Percentiles rank a stretch among this genome's conserved stretches.
phyloP scores from a whole-genome alignment of 1,140 invertebrate species.

The Papilio polytes region DNA sequence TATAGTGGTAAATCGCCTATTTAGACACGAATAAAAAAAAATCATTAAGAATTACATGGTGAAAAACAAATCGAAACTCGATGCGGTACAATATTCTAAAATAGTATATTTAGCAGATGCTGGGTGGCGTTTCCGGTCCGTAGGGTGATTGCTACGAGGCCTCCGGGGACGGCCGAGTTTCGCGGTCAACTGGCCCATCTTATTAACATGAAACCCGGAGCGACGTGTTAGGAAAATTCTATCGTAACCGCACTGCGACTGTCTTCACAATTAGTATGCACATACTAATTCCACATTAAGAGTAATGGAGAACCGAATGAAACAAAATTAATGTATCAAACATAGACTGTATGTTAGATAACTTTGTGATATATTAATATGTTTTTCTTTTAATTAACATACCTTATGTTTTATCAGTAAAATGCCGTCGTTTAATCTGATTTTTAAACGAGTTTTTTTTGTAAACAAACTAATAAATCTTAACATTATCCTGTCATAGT shows the following conservation, averaged over 20 bases:
- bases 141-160: conserved; percentile 23
- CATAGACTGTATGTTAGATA: neutral
- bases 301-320: conserved; percentile 10
- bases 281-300: conserved; percentile 26
- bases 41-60: neutral
- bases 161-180: conserved; percentile 36
- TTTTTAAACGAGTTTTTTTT: neutral
- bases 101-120: neutral
- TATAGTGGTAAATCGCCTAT: too few species aligned
- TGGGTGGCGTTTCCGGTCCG: conserved; percentile 1
- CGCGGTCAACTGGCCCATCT: conserved; percentile 46
- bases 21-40: neutral
- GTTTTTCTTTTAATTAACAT: neutral
- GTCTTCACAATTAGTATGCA: conserved; percentile 27
- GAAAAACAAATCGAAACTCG: neutral
- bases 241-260: conserved; percentile 34
- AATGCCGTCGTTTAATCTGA: neutral
- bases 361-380: neutral
- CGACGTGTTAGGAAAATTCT: conserved; percentile 45
- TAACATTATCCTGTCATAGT: neutral
- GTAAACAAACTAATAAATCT: neutral
- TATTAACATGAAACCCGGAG: conserved; percentile 51
- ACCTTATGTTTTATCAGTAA: neutral
- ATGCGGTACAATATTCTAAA: conserved; percentile 32
- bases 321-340: neutral